Percentiles rank a stretch among this genome's conserved stretches.
Conservation (phyloP, 2,888 invertebrate species). For the Drosophila villosipedis region DNA sequence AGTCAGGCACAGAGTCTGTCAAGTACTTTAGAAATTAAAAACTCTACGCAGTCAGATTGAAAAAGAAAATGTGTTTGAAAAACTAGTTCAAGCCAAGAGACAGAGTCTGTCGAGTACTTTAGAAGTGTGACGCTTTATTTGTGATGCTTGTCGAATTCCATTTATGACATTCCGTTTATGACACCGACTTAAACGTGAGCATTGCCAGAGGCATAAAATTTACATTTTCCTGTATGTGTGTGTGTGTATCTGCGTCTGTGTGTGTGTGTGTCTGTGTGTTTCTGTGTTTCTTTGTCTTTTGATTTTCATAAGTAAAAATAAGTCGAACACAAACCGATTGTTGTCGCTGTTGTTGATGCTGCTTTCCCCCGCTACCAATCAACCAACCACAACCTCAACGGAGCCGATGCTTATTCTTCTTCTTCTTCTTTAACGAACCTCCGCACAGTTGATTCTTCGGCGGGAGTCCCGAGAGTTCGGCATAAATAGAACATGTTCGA, state of each 20-base stretch:
- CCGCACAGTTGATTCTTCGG: conserved; percentile 59
- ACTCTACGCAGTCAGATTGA: not conserved
- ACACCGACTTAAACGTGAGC: conserved; percentile 32
- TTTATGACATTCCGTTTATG: conserved; percentile 37
- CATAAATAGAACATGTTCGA: conserved; percentile 56
- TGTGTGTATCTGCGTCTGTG: not conserved
- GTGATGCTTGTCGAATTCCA: conserved; percentile 25
- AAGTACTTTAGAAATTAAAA: not conserved
- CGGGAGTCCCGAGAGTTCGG: conserved; percentile 60
- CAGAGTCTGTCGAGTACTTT: conserved; percentile 12
- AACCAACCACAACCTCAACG: conserved; percentile 19
- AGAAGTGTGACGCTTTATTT: conserved; percentile 25
- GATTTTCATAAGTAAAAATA: conserved; percentile 45
- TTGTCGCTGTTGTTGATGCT: conserved; percentile 28
- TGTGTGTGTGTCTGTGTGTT: not conserved
- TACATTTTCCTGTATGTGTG: conserved; percentile 40
- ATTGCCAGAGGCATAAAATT: conserved; percentile 58
- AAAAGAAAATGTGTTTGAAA: conserved; percentile 3
- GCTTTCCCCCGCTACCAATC: conserved; percentile 29
- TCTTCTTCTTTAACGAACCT: conserved; percentile 29
- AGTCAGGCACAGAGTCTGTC: not conserved
- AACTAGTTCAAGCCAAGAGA: not conserved
- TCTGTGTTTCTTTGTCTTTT: conserved; percentile 26
- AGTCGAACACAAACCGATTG: conserved; percentile 34
- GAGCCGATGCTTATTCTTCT: conserved; percentile 7